Conservation (phyloP, 2,888 invertebrate genomes). For the Crioceris asparagi region DNA sequence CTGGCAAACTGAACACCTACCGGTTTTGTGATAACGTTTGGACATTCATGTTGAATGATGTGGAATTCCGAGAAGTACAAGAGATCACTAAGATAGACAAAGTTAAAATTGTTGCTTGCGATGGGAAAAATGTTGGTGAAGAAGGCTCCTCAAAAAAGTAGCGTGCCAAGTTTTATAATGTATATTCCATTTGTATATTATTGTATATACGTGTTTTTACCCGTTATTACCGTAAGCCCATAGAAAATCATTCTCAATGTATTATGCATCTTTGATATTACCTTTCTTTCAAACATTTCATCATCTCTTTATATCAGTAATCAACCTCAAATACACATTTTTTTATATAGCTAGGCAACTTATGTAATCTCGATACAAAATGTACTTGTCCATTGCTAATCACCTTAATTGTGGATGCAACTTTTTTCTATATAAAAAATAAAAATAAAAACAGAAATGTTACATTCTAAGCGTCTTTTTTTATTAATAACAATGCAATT, state of each 20-base stretch:
- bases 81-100: constrained; percentile 87
- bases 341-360: no score
- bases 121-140: constrained; percentile 69
- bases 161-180: neutral
- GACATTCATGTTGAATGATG: constrained; percentile 98
- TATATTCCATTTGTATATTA: neutral
- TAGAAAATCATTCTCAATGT: neutral
- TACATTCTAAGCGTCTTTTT: no score
- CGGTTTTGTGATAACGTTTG: constrained; percentile 99
- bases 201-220: neutral
- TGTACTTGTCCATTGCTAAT: no score
- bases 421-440: no score
- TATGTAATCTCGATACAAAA: no score
- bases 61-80: constrained; percentile 92
- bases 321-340: no score
- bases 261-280: neutral
- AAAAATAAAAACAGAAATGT: no score
- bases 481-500: no score
- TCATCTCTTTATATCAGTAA: no score
- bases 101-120: constrained; percentile 96
- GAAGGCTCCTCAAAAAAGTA: constrained; percentile 33
- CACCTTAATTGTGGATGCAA: no score
- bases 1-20: constrained; percentile 72
- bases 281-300: no score
- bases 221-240: neutral